Percentiles rank a stretch among this genome's conserved stretches.
Evolutionary conservation across 2,797 vertebrate species (phyloP).

Genomic region (Pangasius larnaudii): DNA sequence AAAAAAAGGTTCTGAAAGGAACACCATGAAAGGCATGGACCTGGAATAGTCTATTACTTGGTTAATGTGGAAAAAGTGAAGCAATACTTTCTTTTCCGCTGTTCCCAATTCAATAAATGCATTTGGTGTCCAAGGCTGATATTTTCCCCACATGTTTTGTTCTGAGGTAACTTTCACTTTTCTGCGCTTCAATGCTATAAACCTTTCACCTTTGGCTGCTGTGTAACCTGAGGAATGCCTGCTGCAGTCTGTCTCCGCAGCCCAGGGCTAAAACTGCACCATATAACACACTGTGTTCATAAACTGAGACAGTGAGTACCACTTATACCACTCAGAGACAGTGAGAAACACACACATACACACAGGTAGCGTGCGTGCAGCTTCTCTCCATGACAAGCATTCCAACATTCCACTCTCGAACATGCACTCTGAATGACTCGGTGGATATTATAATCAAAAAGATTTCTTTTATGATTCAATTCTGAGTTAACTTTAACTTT

Average conservation of each 20-base stretch:
- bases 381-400: neutral
- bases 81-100: neutral
- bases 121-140: neutral
- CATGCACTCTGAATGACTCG: neutral
- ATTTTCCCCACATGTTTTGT: constrained; percentile 8
- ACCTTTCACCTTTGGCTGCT: constrained; percentile 67
- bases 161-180: constrained; percentile 71
- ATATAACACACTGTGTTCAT: neutral
- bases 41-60: neutral
- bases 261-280: constrained; percentile 43
- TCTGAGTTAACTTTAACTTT: neutral
- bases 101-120: neutral
- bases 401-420: neutral
- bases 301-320: neutral
- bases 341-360: neutral
- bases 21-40: neutral
- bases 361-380: constrained; percentile 33
- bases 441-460: neutral
- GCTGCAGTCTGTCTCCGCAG: constrained; percentile 62
- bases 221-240: constrained; percentile 60
- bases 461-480: neutral
- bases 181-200: constrained; percentile 62
- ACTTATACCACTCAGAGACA: constrained; percentile 26
- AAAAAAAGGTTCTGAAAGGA: too few relatives aligned
- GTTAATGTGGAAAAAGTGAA: neutral